Conservation (phyloP, 2,888 invertebrate species). For the Coecobrya sp. region DNA sequence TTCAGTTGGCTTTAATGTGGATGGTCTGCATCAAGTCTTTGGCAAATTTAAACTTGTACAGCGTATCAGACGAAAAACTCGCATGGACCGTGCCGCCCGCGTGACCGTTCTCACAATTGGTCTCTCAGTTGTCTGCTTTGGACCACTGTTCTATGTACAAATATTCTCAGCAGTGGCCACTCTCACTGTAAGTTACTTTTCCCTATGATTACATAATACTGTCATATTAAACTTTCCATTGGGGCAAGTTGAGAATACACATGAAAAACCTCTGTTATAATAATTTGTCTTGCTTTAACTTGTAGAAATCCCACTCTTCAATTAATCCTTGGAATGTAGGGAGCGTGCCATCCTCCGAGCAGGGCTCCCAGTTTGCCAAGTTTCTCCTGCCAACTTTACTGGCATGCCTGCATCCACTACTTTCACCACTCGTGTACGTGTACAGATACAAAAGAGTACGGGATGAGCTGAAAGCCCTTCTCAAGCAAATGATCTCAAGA, state of each 20-base stretch:
- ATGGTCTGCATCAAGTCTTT: slow-evolving; percentile 75
- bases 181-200: slow-evolving; percentile 69
- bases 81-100: slow-evolving; percentile 82
- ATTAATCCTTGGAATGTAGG: background rate
- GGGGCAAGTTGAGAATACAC: slow-evolving; percentile 11
- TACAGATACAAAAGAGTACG: slow-evolving; percentile 84
- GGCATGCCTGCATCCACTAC: slow-evolving; percentile 82
- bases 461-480: slow-evolving; percentile 57
- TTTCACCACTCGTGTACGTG: slow-evolving; percentile 84
- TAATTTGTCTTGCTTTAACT: background rate
- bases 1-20: slow-evolving; percentile 50
- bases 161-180: slow-evolving; percentile 65
- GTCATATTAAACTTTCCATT: too few relatives aligned
- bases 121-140: slow-evolving; percentile 81
- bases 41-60: slow-evolving; percentile 81
- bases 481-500: slow-evolving; percentile 65
- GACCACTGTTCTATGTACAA: slow-evolving; percentile 80
- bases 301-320: slow-evolving; percentile 5
- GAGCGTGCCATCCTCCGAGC: background rate
- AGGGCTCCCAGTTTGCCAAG: background rate
- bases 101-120: slow-evolving; percentile 81
- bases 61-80: slow-evolving; percentile 75
- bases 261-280: too few relatives aligned
- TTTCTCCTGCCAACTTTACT: slow-evolving; percentile 74
- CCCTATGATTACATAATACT: too few relatives aligned